Percentiles rank a stretch among this genome's conserved stretches.
Conservation (phyloP, 2,888 invertebrate genomes). For the Phengaris alcon region DNA sequence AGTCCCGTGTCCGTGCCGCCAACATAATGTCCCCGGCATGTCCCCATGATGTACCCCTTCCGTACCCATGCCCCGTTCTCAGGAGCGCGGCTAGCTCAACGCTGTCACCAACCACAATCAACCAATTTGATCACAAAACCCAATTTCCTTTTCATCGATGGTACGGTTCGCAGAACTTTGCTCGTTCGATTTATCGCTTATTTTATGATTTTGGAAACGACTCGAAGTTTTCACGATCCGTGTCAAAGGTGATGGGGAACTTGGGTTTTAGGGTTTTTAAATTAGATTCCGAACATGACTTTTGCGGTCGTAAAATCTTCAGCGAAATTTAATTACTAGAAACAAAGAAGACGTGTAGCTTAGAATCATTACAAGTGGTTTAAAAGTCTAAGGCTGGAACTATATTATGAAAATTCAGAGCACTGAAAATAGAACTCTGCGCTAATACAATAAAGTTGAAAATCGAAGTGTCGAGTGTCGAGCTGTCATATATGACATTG, state of each 20-base stretch:
- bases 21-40: not conserved
- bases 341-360: not conserved
- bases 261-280: constrained; percentile 1
- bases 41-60: not conserved
- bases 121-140: constrained; percentile 38
- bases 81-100: not conserved
- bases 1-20: no score
- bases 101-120: constrained; percentile 33
- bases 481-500: no score
- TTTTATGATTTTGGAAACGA: constrained; percentile 16
- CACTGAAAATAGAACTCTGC: no score
- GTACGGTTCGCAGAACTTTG: constrained; percentile 33
- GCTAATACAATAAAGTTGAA: no score
- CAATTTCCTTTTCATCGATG: constrained; percentile 35
- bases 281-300: not conserved
- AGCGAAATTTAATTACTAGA: not conserved
- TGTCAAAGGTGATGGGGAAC: not conserved
- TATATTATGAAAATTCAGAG: no score
- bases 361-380: no score
- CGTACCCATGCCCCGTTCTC: not conserved
- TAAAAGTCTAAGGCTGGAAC: no score
- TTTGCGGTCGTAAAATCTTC: not conserved
- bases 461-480: no score
- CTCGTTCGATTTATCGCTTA: constrained; percentile 6
- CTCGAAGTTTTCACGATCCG: not conserved